These are phyloP conservation scores for Habrosyne pyritoides DNA, from an alignment of 2,888 invertebrate species.

Conservation along the genomic window DNA sequence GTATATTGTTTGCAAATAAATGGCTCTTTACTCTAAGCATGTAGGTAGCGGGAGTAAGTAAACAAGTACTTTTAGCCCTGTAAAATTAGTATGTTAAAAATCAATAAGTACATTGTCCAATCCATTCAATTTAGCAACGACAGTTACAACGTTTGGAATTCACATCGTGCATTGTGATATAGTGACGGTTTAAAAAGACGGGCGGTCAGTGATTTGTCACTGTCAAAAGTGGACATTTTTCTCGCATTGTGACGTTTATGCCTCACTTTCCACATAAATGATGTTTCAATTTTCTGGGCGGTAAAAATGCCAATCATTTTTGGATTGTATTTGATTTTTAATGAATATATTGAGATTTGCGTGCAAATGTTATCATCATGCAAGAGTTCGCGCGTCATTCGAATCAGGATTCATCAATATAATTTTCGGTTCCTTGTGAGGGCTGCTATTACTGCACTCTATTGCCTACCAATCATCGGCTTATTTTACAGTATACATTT, in stretches of 20 bases:
- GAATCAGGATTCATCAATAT: too few species aligned
- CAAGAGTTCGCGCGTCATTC: background rate
- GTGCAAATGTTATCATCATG: background rate
- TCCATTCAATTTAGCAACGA: background rate
- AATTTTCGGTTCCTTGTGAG: too few species aligned
- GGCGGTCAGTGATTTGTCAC: background rate
- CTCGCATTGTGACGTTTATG: background rate
- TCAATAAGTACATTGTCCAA: background rate
- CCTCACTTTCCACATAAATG: background rate
- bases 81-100: background rate
- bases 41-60: background rate
- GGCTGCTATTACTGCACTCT: too few species aligned
- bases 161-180: background rate
- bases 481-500: too few species aligned
- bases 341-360: background rate
- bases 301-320: background rate
- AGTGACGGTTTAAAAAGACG: conserved; percentile 1
- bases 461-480: too few species aligned
- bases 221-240: conserved; percentile 2
- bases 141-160: background rate
- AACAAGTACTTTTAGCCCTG: background rate
- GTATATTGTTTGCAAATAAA: too few species aligned
- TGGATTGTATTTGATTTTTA: background rate
- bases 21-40: too few species aligned
- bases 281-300: background rate